phyloP scores from a whole-genome alignment of 2,888 invertebrate species.

The Andrena bucephala region DNA sequence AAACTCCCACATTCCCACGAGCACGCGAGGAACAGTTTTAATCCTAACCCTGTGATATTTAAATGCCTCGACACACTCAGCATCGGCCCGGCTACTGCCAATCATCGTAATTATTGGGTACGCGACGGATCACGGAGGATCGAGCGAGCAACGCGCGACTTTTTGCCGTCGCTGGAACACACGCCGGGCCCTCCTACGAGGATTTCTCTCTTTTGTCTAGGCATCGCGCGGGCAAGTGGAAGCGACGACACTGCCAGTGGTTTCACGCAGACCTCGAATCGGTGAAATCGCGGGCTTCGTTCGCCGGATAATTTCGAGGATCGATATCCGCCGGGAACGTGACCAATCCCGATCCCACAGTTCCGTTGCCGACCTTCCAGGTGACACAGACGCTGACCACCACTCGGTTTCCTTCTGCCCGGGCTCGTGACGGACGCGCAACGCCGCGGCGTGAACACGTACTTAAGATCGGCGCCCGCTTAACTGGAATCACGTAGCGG shows the following conservation, averaged over 20 bases:
- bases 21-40: slow-evolving; percentile 28
- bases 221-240: slow-evolving; percentile 44
- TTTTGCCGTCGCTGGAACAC: slow-evolving; percentile 19
- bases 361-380: slow-evolving; percentile 64
- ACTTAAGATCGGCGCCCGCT: slow-evolving; percentile 61
- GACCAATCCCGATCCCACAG: slow-evolving; percentile 62
- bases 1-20: slow-evolving; percentile 39
- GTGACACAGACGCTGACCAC: slow-evolving; percentile 43
- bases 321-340: slow-evolving; percentile 61
- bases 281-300: slow-evolving; percentile 64
- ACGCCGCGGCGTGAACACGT: slow-evolving; percentile 60
- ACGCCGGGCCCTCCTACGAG: not conserved
- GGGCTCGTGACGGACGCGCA: slow-evolving; percentile 57
- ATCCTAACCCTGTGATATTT: slow-evolving; percentile 59
- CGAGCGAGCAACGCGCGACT: slow-evolving; percentile 22
- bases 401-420: slow-evolving; percentile 42
- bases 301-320: slow-evolving; percentile 58
- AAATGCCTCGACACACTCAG: slow-evolving; percentile 55
- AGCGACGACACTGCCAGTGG: not conserved
- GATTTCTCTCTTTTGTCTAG: not conserved
- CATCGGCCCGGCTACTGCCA: slow-evolving; percentile 56
- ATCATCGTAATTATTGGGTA: slow-evolving; percentile 64
- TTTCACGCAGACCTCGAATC: slow-evolving; percentile 12
- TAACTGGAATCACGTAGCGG: slow-evolving; percentile 59
- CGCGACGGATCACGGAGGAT: slow-evolving; percentile 2